Conservation (phyloP, 2,888 invertebrate species). For the Candidula unifasciata region DNA sequence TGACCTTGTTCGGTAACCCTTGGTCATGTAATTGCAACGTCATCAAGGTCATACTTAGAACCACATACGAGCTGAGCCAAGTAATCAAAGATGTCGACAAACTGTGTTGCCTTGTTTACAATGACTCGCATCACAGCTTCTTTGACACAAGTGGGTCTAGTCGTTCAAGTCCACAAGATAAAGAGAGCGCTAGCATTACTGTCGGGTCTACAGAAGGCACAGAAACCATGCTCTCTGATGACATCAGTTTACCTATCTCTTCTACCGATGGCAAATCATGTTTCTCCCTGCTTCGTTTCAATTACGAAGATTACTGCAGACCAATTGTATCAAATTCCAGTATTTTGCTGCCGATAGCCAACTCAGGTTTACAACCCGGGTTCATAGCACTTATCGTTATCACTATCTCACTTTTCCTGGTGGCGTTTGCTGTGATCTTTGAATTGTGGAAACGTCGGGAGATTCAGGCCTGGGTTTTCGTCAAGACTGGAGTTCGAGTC, state of each 20-base stretch:
- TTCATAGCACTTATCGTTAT: background rate
- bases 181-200: background rate
- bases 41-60: background rate
- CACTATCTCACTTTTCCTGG: conserved; percentile 27
- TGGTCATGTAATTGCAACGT: conserved; percentile 60
- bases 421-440: conserved; percentile 41
- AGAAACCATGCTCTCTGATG: background rate
- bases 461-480: conserved; percentile 54
- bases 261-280: background rate
- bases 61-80: background rate
- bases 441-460: conserved; percentile 41
- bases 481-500: conserved; percentile 57
- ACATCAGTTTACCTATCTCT: background rate
- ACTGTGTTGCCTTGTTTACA: conserved; percentile 10
- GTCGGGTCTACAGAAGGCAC: background rate
- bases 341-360: background rate
- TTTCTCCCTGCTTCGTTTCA: background rate
- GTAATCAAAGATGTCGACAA: conserved; percentile 12
- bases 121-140: background rate
- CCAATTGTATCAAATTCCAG: background rate
- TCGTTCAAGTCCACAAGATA: background rate
- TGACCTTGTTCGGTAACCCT: conserved; percentile 50
- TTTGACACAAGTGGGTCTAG: background rate
- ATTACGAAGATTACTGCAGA: background rate
- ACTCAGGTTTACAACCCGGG: background rate